Evolutionary conservation across 2,797 vertebrate genomes (phyloP).

Genomic region (Sebastes taczanowskii): DNA sequence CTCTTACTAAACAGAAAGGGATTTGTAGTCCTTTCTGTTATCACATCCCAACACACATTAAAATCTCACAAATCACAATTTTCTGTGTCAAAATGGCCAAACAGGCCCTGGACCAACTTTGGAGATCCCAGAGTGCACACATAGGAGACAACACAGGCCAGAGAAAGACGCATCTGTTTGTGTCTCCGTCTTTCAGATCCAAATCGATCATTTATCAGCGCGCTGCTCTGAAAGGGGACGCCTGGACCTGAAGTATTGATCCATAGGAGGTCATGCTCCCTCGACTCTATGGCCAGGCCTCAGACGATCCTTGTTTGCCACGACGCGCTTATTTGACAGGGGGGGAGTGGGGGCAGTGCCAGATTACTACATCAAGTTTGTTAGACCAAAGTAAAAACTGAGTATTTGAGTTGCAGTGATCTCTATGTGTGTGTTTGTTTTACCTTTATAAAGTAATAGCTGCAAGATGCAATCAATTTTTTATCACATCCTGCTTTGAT

Average conservation of each 20-base stretch:
- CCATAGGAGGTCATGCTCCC: slow-evolving; percentile 70
- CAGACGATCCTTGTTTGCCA: slow-evolving; percentile 72
- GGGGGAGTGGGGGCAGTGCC: background rate
- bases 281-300: slow-evolving; percentile 67
- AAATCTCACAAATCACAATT: slow-evolving; percentile 6
- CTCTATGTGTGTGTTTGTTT: background rate
- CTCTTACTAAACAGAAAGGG: background rate
- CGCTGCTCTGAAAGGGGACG: slow-evolving; percentile 76
- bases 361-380: slow-evolving; percentile 34
- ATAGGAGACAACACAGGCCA: slow-evolving; percentile 30
- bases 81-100: background rate
- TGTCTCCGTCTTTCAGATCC: slow-evolving; percentile 73
- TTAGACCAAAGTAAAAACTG: slow-evolving; percentile 45
- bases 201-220: slow-evolving; percentile 82
- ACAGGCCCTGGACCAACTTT: slow-evolving; percentile 36
- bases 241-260: slow-evolving; percentile 78
- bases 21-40: background rate
- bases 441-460: background rate
- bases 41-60: background rate
- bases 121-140: slow-evolving; percentile 30
- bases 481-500: slow-evolving; percentile 26
- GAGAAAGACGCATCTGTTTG: slow-evolving; percentile 78
- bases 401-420: slow-evolving; percentile 15
- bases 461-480: slow-evolving; percentile 30
- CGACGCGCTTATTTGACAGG: slow-evolving; percentile 60